A percentile compares a stretch with the other conserved stretches of the same genome.
phyloP scores from a whole-genome alignment of 1,140 invertebrate genomes.

The Philotrypesis tridentata region DNA sequence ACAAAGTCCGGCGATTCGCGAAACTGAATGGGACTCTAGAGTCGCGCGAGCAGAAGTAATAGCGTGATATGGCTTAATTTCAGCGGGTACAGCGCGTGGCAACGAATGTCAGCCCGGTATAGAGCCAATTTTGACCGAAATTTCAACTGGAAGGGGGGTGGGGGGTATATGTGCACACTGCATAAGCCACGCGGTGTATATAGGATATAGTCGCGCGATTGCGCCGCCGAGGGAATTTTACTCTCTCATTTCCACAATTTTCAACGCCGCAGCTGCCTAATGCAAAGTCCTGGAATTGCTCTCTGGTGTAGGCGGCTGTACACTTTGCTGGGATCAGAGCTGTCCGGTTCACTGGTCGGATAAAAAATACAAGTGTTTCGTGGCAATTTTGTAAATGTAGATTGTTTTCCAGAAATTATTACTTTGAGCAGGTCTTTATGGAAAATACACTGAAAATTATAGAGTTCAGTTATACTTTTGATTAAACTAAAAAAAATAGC shows the following conservation, averaged over 20 bases:
- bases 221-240: background rate
- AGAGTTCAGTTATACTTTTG: too few relatives aligned
- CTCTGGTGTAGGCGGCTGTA: background rate
- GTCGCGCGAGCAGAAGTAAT: background rate
- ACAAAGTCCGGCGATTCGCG: too few relatives aligned
- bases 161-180: background rate
- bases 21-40: too few relatives aligned
- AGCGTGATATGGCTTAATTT: background rate
- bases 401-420: too few relatives aligned
- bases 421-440: too few relatives aligned
- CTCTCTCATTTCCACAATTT: constrained; percentile 1
- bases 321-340: background rate
- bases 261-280: background rate
- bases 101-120: background rate
- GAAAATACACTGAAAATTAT: too few relatives aligned
- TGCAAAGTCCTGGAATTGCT: background rate
- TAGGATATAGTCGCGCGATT: background rate
- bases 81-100: background rate
- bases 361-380: too few relatives aligned
- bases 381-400: too few relatives aligned
- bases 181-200: background rate
- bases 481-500: too few relatives aligned
- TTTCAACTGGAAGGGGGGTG: background rate
- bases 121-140: background rate
- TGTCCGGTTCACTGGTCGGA: background rate